phyloP scores from a whole-genome alignment of 2,797 vertebrate species.

The Holocentrus rufus region DNA sequence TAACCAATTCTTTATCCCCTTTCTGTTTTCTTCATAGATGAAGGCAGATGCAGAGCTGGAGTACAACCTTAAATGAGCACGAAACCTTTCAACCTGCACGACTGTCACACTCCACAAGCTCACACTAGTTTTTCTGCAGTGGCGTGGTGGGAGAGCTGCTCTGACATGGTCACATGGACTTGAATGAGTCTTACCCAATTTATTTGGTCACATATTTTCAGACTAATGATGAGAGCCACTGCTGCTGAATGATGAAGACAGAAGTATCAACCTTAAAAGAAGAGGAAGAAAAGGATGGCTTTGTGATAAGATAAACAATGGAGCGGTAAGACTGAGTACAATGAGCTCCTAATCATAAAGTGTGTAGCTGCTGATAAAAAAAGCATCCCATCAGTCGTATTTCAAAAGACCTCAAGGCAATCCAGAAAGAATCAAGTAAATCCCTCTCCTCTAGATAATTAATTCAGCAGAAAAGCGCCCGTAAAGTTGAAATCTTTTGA shows the following conservation, averaged over 20 bases:
- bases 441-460: slow-evolving; percentile 15
- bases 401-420: slow-evolving; percentile 28
- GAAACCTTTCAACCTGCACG: no score
- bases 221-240: background rate
- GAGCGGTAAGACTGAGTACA: background rate
- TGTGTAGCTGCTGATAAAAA: slow-evolving; percentile 27
- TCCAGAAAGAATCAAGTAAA: slow-evolving; percentile 4
- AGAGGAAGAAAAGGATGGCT: background rate
- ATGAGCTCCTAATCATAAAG: background rate
- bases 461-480: slow-evolving; percentile 25
- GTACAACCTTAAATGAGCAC: background rate
- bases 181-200: background rate
- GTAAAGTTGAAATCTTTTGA: slow-evolving; percentile 32
- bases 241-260: background rate
- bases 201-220: background rate
- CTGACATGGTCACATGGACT: background rate
- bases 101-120: no score
- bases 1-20: no score
- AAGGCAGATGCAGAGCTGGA: background rate
- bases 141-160: background rate
- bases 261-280: background rate
- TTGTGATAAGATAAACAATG: background rate
- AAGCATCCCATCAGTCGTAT: slow-evolving; percentile 16
- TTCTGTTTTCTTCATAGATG: background rate
- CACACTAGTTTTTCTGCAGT: background rate